phyloP scores from a whole-genome alignment of 2,113 vertebrate species.

The Actenoides hombroni region DNA sequence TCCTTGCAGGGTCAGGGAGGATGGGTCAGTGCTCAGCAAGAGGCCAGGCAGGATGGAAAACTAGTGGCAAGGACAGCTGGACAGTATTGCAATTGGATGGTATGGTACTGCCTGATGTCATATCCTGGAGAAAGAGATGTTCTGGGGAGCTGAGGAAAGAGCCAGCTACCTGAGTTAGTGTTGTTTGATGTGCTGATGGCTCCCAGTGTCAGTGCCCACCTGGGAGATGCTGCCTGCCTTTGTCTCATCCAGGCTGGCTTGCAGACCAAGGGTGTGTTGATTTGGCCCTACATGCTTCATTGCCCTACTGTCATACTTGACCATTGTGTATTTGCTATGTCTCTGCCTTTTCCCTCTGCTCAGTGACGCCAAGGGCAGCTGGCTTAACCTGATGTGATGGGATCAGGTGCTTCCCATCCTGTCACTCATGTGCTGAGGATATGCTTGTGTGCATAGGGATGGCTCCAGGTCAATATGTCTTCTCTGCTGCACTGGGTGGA shows the following conservation, averaged over 20 bases:
- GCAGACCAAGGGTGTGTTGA: neutral
- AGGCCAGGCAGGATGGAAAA: neutral
- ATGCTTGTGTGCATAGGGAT: neutral
- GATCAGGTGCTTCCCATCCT: neutral
- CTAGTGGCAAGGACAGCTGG: neutral
- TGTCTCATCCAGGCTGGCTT: neutral
- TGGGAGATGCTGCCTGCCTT: neutral
- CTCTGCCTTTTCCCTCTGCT: neutral
- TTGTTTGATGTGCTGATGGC: neutral
- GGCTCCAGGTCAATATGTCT: neutral
- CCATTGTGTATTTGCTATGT: neutral
- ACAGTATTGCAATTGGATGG: neutral
- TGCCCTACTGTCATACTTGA: neutral
- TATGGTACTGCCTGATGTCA: neutral
- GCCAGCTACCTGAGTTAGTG: neutral
- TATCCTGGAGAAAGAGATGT: neutral
- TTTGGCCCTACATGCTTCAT: neutral
- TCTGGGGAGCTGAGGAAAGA: neutral
- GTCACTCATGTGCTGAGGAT: neutral
- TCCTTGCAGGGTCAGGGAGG: fast-evolving
- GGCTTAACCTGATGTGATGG: neutral
- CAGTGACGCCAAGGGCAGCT: neutral
- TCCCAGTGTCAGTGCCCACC: neutral
- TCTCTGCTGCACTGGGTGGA: neutral
- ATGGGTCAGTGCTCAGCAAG: fast-evolving